These are phyloP conservation scores for Ashinkailepas kermadecensis DNA, from an alignment of 2,888 invertebrate genomes.

Conservation along the genomic window DNA sequence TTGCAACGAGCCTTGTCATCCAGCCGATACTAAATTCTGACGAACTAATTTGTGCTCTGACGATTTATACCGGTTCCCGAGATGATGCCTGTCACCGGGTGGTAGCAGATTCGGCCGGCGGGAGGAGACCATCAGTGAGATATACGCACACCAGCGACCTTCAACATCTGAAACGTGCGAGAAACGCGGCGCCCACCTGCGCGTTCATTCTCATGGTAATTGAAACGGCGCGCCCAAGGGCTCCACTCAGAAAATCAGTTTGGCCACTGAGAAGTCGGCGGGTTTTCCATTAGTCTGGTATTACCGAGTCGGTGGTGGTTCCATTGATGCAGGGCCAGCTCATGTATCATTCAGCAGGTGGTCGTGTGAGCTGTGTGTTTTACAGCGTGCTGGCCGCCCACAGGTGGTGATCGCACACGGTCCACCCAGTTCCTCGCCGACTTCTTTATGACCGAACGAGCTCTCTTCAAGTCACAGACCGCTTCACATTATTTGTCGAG, in stretches of 20 bases:
- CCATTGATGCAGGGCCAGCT: not conserved
- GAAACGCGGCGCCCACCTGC: not conserved
- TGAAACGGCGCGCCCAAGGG: not conserved
- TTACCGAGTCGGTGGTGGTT: not conserved
- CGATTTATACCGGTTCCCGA: too few species aligned
- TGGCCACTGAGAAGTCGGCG: not conserved
- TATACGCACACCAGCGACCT: not conserved
- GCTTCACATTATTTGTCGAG: too few species aligned
- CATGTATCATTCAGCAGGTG: slow-evolving; percentile 3
- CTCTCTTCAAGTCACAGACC: too few species aligned
- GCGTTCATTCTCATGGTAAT: not conserved
- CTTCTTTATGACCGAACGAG: too few species aligned
- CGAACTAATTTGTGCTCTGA: too few species aligned
- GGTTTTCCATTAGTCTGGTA: not conserved
- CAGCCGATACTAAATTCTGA: too few species aligned
- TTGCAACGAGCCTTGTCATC: too few species aligned
- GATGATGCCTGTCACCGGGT: not conserved
- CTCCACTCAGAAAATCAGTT: not conserved
- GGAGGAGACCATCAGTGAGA: not conserved
- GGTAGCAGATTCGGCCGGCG: not conserved
- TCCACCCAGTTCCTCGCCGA: too few species aligned
- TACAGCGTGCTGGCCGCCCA: not conserved
- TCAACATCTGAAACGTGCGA: not conserved
- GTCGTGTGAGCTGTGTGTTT: not conserved
- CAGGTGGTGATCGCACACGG: not conserved